Percentiles rank a stretch among this genome's conserved stretches.
Conservation (phyloP, 1,140 invertebrate species). For the Listronotus bonariensis region DNA sequence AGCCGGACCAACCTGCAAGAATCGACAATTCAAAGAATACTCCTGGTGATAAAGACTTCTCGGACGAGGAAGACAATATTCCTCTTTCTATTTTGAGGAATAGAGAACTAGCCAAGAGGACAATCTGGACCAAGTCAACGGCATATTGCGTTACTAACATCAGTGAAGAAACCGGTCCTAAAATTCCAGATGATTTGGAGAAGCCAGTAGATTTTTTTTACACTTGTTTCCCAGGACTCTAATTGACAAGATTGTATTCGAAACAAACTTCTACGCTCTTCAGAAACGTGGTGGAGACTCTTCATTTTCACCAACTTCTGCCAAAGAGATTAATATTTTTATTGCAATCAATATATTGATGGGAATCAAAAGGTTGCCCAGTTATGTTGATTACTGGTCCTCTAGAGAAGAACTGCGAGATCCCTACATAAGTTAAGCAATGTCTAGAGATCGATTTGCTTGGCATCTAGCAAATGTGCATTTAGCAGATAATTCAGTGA, state of each 20-base stretch:
- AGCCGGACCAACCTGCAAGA: constrained; percentile 13
- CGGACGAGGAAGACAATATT: neutral
- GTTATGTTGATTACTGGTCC: constrained; percentile 27
- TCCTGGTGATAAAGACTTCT: constrained; percentile 1
- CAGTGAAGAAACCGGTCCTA: too few species aligned
- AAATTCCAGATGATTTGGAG: too few species aligned
- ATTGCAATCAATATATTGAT: constrained; percentile 39
- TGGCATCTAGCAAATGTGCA: constrained; percentile 42
- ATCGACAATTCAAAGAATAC: constrained; percentile 6
- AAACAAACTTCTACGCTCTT: too few species aligned
- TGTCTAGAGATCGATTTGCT: constrained; percentile 30
- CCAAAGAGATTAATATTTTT: constrained; percentile 36
- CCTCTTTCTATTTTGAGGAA: constrained; percentile 16
- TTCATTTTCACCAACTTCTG: too few species aligned
- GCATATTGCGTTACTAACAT: too few species aligned
- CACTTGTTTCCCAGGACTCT: too few species aligned
- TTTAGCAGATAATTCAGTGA: constrained; percentile 43
- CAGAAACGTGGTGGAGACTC: too few species aligned
- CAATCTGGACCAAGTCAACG: too few species aligned
- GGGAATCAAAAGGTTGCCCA: constrained; percentile 37
- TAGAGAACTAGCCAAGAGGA: constrained; percentile 7
- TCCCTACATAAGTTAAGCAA: constrained; percentile 21
- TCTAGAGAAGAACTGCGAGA: constrained; percentile 22
- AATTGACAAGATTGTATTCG: too few species aligned
- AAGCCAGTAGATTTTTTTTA: too few species aligned